Percentiles rank a stretch among this genome's conserved stretches.
These are phyloP conservation scores for Anisognathus igniventris DNA, from an alignment of 2,797 vertebrate species.

Conservation along the genomic window DNA sequence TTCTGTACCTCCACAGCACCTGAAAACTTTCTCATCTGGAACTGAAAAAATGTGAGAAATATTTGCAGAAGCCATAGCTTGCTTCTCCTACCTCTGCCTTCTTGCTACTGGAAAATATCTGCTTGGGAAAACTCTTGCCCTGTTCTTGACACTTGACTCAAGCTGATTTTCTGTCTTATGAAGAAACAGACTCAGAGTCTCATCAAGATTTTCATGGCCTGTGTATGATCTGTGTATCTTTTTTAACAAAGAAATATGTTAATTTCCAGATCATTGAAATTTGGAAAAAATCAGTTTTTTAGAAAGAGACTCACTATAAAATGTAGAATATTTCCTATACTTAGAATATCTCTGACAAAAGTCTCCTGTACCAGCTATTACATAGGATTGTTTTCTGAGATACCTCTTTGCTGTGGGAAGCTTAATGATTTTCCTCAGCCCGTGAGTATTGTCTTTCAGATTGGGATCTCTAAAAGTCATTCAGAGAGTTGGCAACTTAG, in stretches of 20 bases:
- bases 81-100: background rate
- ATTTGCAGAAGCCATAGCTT: background rate
- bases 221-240: background rate
- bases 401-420: background rate
- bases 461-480: conserved; percentile 28
- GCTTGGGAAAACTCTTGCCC: background rate
- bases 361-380: background rate
- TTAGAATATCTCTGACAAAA: background rate
- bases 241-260: background rate
- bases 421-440: background rate
- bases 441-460: conserved; percentile 58
- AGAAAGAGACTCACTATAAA: background rate
- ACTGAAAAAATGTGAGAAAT: background rate
- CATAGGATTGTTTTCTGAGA: background rate
- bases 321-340: background rate
- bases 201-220: background rate
- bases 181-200: background rate
- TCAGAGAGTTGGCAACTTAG: background rate
- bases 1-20: background rate
- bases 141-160: background rate
- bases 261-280: background rate
- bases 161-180: background rate
- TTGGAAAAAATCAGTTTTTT: accelerated
- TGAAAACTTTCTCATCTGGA: background rate
- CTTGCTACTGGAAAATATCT: background rate